Conservation (phyloP, 2,888 invertebrate species). For the Helicoverpa assulta region DNA sequence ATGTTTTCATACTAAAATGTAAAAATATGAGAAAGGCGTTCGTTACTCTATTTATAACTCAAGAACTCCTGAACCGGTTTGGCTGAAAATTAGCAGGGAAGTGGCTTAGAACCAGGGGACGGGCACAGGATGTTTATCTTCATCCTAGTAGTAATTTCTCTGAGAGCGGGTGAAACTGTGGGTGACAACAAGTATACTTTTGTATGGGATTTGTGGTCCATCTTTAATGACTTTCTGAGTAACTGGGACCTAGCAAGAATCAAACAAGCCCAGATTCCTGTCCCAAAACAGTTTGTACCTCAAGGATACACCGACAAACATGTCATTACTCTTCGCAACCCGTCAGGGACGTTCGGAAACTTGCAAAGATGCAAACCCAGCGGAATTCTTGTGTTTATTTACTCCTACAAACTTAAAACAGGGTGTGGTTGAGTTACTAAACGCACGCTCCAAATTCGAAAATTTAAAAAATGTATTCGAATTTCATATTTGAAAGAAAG, state of each 20-base stretch:
- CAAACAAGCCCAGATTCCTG: conserved; percentile 24
- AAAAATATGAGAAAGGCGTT: too few relatives aligned
- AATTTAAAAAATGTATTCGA: conserved; percentile 39
- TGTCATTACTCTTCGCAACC: conserved; percentile 69
- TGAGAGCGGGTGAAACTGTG: too few relatives aligned
- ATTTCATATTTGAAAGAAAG: conserved; percentile 17
- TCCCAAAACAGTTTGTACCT: conserved; percentile 54
- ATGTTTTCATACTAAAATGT: too few relatives aligned
- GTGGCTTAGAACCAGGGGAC: too few relatives aligned
- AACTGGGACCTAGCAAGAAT: conserved; percentile 1
- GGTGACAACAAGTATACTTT: too few relatives aligned
- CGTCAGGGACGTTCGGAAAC: conserved; percentile 67
- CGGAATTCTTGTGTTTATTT: conserved; percentile 74
- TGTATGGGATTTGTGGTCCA: too few relatives aligned
- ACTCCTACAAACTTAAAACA: conserved; percentile 61
- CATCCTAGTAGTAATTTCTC: too few relatives aligned
- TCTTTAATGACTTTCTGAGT: neutral
- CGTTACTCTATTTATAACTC: too few relatives aligned
- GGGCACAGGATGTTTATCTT: too few relatives aligned
- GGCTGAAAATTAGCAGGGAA: too few relatives aligned
- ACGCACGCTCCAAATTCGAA: conserved; percentile 47
- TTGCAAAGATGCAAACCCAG: conserved; percentile 68
- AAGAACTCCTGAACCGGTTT: too few relatives aligned
- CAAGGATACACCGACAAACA: conserved; percentile 66
- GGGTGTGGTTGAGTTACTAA: conserved; percentile 52